Evolutionary conservation across 2,797 vertebrate genomes (phyloP), one percentile per base, ranked within the genome.

Genomic region (Tympanoctomys barrerae): DNA sequence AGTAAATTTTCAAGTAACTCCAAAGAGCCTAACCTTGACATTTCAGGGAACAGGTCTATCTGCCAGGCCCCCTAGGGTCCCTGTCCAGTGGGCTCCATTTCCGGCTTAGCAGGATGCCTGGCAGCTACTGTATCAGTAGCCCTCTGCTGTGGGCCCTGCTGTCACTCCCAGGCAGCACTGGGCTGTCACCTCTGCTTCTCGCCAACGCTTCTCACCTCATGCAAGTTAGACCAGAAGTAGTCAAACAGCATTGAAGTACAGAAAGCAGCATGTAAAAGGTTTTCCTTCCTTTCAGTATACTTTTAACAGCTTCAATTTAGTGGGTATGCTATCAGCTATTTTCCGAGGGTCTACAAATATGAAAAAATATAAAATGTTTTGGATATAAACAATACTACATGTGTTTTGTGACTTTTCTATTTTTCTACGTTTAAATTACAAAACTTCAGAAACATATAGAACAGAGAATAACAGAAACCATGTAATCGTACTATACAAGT

Each of bases 381-480:
- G 33, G 84, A 81, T 52, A 31, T 12, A 70, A 77, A 87, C 33
- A 94, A 85, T 12, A 33, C 18, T 36, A 24, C 62, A 71, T 7
- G 46, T 82, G 5, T 68, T 39, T 3, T 54, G 26, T 86, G 7
- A 91, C 28, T 89, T 71, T 70, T 22, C 24, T 62, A 12, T 31
- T 19, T 75, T 83, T 42, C 59, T 42, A 52, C 62, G 22, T 54
- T 89, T 84, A 80, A 26, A 87, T 89, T 68, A 88, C 75, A 36
- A 62, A 81, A 94, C 31, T 87, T 81, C n/a, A 31, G 39, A 81
- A 95, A 84, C 26, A 64, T 91, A 61, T 88, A 77, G 33, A 64
- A 39, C 28, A 77, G 42, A 81, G 89, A 94, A 89, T 81, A 87
- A 90, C 11, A 90, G 73, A 91, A 95, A 89, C 42, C 61, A 87